These are phyloP conservation scores for Alethe diademata DNA, from an alignment of 2,113 vertebrate genomes.

Conservation along the genomic window DNA sequence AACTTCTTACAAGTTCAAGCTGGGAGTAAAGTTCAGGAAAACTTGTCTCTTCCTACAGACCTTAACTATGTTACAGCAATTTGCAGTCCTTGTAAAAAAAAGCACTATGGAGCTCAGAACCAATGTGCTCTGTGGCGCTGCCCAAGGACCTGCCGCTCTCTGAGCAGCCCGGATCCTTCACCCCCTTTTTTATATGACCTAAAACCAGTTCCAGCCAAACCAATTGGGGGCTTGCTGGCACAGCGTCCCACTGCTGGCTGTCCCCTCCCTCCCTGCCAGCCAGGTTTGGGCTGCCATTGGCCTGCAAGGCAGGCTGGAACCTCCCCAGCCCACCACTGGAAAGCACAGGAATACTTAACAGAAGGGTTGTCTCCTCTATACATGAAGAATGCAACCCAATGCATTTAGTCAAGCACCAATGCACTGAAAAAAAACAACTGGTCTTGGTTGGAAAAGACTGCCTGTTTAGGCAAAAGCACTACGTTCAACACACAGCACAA, in stretches of 20 bases:
- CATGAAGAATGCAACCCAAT: conserved; percentile 79
- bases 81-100: conserved; percentile 50
- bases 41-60: conserved; percentile 41
- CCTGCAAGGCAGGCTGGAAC: conserved; percentile 48
- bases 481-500: not conserved
- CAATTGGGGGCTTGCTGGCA: conserved; percentile 28
- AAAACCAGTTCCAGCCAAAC: conserved; percentile 70
- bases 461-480: not conserved
- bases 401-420: conserved; percentile 80
- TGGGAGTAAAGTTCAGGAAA: conserved; percentile 68
- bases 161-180: conserved; percentile 52
- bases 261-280: conserved; percentile 47
- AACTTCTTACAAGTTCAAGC: conserved; percentile 40
- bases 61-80: conserved; percentile 44
- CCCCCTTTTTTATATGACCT: conserved; percentile 64
- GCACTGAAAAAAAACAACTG: conserved; percentile 71
- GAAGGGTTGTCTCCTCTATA: conserved; percentile 75
- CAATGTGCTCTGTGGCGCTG: not conserved
- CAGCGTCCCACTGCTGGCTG: conserved; percentile 50
- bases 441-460: conserved; percentile 59
- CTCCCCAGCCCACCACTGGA: conserved; percentile 74
- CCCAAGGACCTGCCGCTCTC: conserved; percentile 58
- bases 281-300: conserved; percentile 74
- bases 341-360: conserved; percentile 89
- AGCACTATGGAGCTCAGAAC: not conserved